A percentile compares a stretch with the other conserved stretches of the same genome.
Conservation (phyloP, 2,113 vertebrate genomes). For the Megaleporinus macrocephalus region DNA sequence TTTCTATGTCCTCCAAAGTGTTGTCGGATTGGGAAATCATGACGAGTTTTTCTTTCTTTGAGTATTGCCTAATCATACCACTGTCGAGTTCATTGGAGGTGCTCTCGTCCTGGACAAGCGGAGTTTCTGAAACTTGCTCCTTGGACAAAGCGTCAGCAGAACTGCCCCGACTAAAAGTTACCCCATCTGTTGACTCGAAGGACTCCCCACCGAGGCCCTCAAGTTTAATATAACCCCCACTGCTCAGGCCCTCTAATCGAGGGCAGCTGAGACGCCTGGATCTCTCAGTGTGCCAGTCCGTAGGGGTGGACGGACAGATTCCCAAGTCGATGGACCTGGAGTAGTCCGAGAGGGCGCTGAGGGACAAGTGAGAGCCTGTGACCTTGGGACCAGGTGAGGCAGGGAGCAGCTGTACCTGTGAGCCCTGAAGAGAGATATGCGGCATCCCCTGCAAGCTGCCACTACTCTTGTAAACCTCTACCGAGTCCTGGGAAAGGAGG, state of each 20-base stretch:
- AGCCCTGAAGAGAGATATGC: constrained; percentile 64
- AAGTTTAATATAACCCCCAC: constrained; percentile 84
- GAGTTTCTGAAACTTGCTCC: constrained; percentile 50
- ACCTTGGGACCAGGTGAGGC: constrained; percentile 57
- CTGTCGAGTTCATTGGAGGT: constrained; percentile 54
- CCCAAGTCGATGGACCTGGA: constrained; percentile 67
- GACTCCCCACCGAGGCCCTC: constrained; percentile 80
- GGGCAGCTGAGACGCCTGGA: constrained; percentile 77
- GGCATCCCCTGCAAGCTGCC: constrained; percentile 76
- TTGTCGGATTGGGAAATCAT: constrained; percentile 82
- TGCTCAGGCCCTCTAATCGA: constrained; percentile 73
- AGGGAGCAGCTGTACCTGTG: constrained; percentile 63
- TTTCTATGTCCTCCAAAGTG: constrained; percentile 70
- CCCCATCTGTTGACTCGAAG: constrained; percentile 76
- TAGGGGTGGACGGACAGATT: constrained; percentile 56
- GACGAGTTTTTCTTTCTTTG: constrained; percentile 86
- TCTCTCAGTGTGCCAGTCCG: constrained; percentile 47
- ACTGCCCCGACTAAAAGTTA: constrained; percentile 66
- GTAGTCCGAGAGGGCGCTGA: constrained; percentile 64
- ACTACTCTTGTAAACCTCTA: constrained; percentile 76
- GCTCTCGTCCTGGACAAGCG: constrained; percentile 24
- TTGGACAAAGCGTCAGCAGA: constrained; percentile 57
- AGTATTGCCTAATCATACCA: constrained; percentile 76
- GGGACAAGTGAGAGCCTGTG: constrained; percentile 65
- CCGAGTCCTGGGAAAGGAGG: constrained; percentile 50